Evolutionary conservation across 2,888 invertebrate genomes (phyloP), one percentile per base, ranked within the genome.

Genomic region (Nomada lathburiana): DNA sequence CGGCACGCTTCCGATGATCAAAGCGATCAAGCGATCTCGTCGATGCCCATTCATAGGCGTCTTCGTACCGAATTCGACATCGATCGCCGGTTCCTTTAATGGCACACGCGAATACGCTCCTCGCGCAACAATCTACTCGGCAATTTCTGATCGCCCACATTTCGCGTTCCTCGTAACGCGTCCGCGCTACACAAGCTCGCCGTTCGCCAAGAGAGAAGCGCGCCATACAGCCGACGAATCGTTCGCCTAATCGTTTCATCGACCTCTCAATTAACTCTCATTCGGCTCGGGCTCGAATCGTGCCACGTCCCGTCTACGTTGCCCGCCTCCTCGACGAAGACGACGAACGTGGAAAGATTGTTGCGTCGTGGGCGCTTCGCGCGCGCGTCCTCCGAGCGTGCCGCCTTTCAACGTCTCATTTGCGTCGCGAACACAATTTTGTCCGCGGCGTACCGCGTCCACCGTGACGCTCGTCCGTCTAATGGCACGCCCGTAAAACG

Each of bases 261-360:
- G 81, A 60, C 71, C 84, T 69, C 63, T 77, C 76, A 82, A 88
- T 87, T 87, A 88, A 85, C 78, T 80, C 62, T 69, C 67, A 64
- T 77, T 78, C 63, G 71, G 44, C 62, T 52, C 23, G 55, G 71
- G 70, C 62, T 72, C 53, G 67, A 47, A 64, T 53, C 67, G 59
- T 26, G 52, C 82, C 53, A 62, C 52, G 76, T 53, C 69, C 64
- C 69, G 65, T 55, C 63, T 50, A 65, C 44, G 10, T 53, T 36
- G 23, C 23, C 20, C 55, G 36, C n/a, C 26, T 47, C 29, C 42
- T 42, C 18, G 7, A 11, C 60, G 0, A 47, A 2, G 59, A 50
- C 68, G 52, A n/a, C n/a, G 26, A 26, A 13, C 63, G 2, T 20
- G 57, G 23, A 13, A 11, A 42, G 74, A 63, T 74, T 52, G 29